phyloP scores from a whole-genome alignment of 2,113 vertebrate species.

The Calonectris borealis region DNA sequence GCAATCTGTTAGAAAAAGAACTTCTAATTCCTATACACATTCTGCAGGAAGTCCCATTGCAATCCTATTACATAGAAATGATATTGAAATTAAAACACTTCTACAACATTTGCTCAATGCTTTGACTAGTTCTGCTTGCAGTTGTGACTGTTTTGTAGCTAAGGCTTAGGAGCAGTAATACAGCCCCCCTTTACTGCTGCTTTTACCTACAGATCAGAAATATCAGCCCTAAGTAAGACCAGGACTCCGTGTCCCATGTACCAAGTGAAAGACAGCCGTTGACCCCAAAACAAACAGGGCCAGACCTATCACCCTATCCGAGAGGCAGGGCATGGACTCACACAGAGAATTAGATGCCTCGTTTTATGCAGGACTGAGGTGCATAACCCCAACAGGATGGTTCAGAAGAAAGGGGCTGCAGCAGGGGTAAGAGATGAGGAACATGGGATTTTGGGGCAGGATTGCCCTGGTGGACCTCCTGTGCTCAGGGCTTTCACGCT shows the following conservation, averaged over 20 bases:
- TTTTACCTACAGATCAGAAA: background rate
- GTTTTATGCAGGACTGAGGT: background rate
- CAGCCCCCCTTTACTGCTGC: background rate
- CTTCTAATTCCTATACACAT: background rate
- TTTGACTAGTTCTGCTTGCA: background rate
- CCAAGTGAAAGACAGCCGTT: background rate
- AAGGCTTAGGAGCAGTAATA: background rate
- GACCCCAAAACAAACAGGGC: background rate
- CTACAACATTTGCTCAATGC: background rate
- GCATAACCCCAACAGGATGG: background rate
- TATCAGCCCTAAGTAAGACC: background rate
- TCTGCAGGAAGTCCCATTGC: background rate
- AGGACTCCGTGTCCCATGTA: background rate
- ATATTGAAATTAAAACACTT: background rate
- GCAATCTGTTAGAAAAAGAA: background rate
- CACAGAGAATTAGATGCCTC: background rate
- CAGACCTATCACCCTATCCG: background rate
- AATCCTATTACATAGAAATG: background rate
- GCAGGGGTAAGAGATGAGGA: background rate
- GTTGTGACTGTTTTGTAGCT: background rate
- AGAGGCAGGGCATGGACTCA: background rate
- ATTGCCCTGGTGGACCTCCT: background rate
- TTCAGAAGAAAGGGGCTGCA: background rate
- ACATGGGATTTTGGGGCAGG: background rate
- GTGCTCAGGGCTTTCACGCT: conserved; percentile 15